A percentile compares a stretch with the other conserved stretches of the same genome.
phyloP scores from a whole-genome alignment of 2,888 invertebrate genomes.

The Heliconius hortense region DNA sequence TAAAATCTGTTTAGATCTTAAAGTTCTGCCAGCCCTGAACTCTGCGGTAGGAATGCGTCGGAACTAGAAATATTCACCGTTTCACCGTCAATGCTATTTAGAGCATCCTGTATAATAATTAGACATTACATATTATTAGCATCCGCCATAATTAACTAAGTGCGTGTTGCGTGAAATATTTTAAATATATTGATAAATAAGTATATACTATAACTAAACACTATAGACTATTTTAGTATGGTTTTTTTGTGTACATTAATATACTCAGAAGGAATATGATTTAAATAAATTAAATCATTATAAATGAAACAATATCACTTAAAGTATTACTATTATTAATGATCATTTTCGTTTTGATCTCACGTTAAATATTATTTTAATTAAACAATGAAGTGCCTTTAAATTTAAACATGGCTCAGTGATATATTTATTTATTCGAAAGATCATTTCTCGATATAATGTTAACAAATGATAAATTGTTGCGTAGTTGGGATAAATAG shows the following conservation, averaged over 20 bases:
- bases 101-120: conserved; percentile 31
- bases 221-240: too few species aligned
- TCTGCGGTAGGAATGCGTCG: conserved; percentile 31
- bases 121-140: conserved; percentile 18
- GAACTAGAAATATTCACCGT: conserved; percentile 32
- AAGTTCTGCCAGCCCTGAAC: conserved; percentile 13
- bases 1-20: neutral
- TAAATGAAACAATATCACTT: neutral
- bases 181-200: neutral
- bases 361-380: neutral
- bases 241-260: too few species aligned
- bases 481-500: too few species aligned
- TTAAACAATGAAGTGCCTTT: neutral
- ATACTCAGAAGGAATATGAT: neutral
- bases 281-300: neutral
- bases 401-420: neutral
- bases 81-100: conserved; percentile 28
- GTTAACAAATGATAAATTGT: neutral
- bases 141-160: conserved; percentile 11
- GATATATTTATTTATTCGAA: neutral
- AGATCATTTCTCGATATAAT: neutral
- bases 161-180: neutral
- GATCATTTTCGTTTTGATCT: conserved; percentile 19
- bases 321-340: neutral
- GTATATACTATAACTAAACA: neutral